Percentiles rank a stretch among this genome's conserved stretches.
Conservation (phyloP, 2,888 invertebrate genomes). For the Elmis aenea region DNA sequence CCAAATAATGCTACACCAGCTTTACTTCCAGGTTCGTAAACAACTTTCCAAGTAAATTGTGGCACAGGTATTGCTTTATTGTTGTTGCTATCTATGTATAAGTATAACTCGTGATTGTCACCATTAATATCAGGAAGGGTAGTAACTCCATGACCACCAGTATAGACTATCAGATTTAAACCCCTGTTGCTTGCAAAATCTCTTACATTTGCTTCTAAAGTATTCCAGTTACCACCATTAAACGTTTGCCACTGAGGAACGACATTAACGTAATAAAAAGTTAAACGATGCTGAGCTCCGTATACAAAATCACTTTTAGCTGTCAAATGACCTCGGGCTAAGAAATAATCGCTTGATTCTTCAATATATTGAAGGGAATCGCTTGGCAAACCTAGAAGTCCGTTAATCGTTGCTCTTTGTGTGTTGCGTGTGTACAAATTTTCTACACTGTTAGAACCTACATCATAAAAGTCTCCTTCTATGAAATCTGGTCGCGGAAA, state of each 20-base stretch:
- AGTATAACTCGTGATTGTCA: slow-evolving; percentile 30
- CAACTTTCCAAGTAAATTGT: slow-evolving; percentile 55
- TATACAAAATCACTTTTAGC: slow-evolving; percentile 61
- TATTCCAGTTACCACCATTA: slow-evolving; percentile 56
- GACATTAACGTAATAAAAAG: slow-evolving; percentile 61
- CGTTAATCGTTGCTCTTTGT: slow-evolving; percentile 36
- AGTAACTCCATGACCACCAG: slow-evolving; percentile 57
- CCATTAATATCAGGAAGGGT: slow-evolving; percentile 50
- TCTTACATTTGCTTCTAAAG: slow-evolving; percentile 49
- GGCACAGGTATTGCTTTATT: slow-evolving; percentile 50
- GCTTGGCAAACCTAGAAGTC: slow-evolving; percentile 30
- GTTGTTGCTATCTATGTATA: slow-evolving; percentile 29
- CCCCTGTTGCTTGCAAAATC: slow-evolving; percentile 42
- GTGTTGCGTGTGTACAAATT: slow-evolving; percentile 33
- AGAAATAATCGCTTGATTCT: slow-evolving; percentile 33
- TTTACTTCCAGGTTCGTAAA: slow-evolving; percentile 49
- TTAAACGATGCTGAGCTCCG: slow-evolving; percentile 53
- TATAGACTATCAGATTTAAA: slow-evolving; percentile 49
- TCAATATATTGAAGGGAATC: slow-evolving; percentile 47
- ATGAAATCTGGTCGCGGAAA: slow-evolving; percentile 49
- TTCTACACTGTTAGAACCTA: slow-evolving; percentile 32
- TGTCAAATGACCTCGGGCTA: slow-evolving; percentile 58
- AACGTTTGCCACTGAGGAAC: slow-evolving; percentile 65
- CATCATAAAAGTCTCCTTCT: slow-evolving; percentile 50
- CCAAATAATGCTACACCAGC: slow-evolving; percentile 57